A percentile compares a stretch with the other conserved stretches of the same genome.
phyloP scores from a whole-genome alignment of 2,888 invertebrate genomes.

The Patella caerulea region DNA sequence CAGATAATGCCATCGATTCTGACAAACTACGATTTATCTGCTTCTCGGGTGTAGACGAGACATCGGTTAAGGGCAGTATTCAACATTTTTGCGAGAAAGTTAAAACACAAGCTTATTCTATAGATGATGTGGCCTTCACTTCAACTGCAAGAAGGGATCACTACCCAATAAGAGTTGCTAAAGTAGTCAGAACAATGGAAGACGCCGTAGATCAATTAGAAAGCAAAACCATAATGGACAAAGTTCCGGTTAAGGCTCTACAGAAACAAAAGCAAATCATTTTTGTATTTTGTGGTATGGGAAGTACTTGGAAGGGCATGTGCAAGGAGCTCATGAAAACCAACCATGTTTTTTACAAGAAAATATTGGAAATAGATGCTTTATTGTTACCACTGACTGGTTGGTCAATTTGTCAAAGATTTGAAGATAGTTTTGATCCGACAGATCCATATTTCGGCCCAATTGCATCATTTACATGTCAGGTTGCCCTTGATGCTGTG shows the following conservation, averaged over 20 bases:
- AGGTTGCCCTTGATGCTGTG: constrained; percentile 41
- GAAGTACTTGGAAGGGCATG: constrained; percentile 49
- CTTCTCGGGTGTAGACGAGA: constrained; percentile 28
- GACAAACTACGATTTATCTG: constrained; percentile 20
- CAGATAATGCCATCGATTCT: too few species aligned
- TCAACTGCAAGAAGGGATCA: constrained; percentile 44
- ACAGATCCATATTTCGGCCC: constrained; percentile 42
- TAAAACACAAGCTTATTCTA: neutral
- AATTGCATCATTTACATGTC: constrained; percentile 47
- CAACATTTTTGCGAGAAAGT: neutral
- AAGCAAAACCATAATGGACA: neutral
- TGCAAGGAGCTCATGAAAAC: constrained; percentile 18
- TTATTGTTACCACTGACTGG: too few species aligned
- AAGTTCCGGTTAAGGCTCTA: neutral
- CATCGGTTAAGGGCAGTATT: constrained; percentile 18
- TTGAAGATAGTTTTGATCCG: constrained; percentile 30
- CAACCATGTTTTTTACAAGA: too few species aligned
- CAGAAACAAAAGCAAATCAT: constrained; percentile 26
- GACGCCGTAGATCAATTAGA: constrained; percentile 19
- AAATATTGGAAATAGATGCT: too few species aligned
- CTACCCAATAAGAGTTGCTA: constrained; percentile 27
- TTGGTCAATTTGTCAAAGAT: constrained; percentile 8
- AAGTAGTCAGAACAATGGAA: constrained; percentile 19
- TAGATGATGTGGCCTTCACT: constrained; percentile 34
- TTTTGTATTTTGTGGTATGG: constrained; percentile 52